Evolutionary conservation across 2,113 vertebrate genomes (phyloP), one percentile per base, ranked within the genome.

Genomic region (Chionis minor): DNA sequence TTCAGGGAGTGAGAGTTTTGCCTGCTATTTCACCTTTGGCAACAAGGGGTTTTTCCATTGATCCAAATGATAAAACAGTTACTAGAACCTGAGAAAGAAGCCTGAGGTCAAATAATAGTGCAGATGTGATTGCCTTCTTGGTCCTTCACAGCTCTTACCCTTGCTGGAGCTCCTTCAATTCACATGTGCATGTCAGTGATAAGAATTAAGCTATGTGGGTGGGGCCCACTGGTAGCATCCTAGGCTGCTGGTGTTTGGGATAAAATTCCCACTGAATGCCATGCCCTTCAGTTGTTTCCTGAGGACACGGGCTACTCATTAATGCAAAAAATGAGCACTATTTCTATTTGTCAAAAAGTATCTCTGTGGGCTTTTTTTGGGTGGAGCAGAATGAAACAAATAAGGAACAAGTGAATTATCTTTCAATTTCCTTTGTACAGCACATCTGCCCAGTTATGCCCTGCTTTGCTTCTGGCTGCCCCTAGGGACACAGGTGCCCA

Each of bases 101-200:
- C 51, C 33, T 47, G 22, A 90, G 21, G 18, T 66, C 33, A 79
- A 38, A 30, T 30, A 54, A 56, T 16, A 75, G 8, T 58, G 56
- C 16, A 7, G 14, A 45, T 42, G 18, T 58, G 23, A 38, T 58
- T 56, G 27, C 66, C 42, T 61, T 51, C 27, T 88, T 2, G 2
- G 21, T 70, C 8, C 23, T 88, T 75, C 22, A 15, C 58, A 14
- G 54, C 18, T 54, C 23, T 58, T 58, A 33, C 8, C 9, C 9
- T 35, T 70, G 35, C 18, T 62, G 16, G 33, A 35, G 26, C 12
- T 27, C 21, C 21, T 33, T 62, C 20, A 28, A 78, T 88, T 82
- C 18, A 26, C n/a, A 16, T 5, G 2, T 71, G 20, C n/a, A 45
- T 0, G 0, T 42, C 70, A 80, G 19, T 54, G 12, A 62, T 44